Percentiles rank a stretch among this genome's conserved stretches.
Evolutionary conservation across 2,797 vertebrate species (phyloP).

Genomic region (Philypnodon macrostomus): DNA sequence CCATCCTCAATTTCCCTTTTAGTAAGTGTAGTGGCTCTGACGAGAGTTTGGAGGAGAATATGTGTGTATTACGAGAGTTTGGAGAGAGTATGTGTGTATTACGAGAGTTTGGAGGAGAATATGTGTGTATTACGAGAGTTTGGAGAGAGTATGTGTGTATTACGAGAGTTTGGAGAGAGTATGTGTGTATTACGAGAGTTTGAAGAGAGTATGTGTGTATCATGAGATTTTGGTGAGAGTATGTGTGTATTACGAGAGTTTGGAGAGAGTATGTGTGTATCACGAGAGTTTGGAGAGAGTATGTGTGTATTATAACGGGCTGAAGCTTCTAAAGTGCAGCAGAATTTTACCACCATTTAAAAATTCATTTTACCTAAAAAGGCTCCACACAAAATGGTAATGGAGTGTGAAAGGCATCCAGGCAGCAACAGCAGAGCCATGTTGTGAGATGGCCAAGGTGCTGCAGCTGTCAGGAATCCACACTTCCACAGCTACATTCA

Average conservation of each 20-base stretch:
- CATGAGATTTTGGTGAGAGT: no score
- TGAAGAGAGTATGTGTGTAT: conserved; percentile 7
- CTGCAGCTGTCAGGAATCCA: conserved; percentile 23
- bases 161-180: conserved; percentile 1
- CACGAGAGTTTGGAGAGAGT: conserved; percentile 6
- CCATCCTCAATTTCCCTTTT: not conserved
- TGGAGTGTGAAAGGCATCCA: conserved; percentile 12
- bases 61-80: no score
- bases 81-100: conserved; percentile 7
- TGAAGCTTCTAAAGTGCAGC: conserved; percentile 1
- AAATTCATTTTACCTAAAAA: conserved; percentile 18
- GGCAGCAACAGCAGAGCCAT: conserved; percentile 6
- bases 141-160: conserved; percentile 7
- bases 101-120: conserved; percentile 2
- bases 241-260: no score
- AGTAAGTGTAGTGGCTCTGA: conserved; percentile 15
- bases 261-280: conserved; percentile 4
- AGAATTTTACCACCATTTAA: conserved; percentile 23
- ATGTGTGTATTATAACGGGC: conserved; percentile 1
- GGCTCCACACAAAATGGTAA: conserved; percentile 17
- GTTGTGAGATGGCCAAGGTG: conserved; percentile 9
- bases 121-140: no score
- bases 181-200: no score
- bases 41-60: no score
- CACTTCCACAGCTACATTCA: conserved; percentile 17